phyloP scores from a whole-genome alignment of 2,888 invertebrate species.

The Hydropsyche betteni region DNA sequence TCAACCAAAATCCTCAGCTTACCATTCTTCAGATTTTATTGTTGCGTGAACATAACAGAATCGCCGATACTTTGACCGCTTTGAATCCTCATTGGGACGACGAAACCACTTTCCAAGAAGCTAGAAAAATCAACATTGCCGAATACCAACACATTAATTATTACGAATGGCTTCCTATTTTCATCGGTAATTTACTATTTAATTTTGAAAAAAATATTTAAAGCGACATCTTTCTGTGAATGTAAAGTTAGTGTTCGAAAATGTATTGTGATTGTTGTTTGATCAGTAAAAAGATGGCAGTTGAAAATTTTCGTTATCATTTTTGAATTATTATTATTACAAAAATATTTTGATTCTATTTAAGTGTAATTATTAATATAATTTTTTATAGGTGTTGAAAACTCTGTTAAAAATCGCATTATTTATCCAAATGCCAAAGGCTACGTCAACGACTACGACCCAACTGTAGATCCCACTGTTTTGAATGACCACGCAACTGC shows the following conservation, averaged over 20 bases:
- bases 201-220: not conserved
- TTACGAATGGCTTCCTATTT: slow-evolving; percentile 80
- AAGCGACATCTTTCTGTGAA: too few relatives aligned
- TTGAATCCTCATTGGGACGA: slow-evolving; percentile 82
- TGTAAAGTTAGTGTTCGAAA: too few relatives aligned
- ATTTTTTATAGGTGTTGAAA: slow-evolving; percentile 63
- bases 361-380: too few relatives aligned
- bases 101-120: slow-evolving; percentile 77
- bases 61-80: slow-evolving; percentile 68
- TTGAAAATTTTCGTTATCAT: too few relatives aligned
- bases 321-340: too few relatives aligned
- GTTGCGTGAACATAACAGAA: slow-evolving; percentile 78
- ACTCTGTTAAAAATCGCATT: slow-evolving; percentile 70
- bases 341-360: too few relatives aligned
- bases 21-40: slow-evolving; percentile 74
- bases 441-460: slow-evolving; percentile 75
- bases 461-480: slow-evolving; percentile 70
- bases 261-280: too few relatives aligned
- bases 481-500: slow-evolving; percentile 77
- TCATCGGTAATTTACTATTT: slow-evolving; percentile 64
- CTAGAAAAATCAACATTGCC: slow-evolving; percentile 74
- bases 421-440: slow-evolving; percentile 67
- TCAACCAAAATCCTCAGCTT: slow-evolving; percentile 78
- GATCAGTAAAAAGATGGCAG: too few relatives aligned
- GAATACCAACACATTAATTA: slow-evolving; percentile 78